Evolutionary conservation across 2,888 invertebrate species (phyloP), one percentile per base, ranked within the genome.

Genomic region (Agrilus cyanescens): DNA sequence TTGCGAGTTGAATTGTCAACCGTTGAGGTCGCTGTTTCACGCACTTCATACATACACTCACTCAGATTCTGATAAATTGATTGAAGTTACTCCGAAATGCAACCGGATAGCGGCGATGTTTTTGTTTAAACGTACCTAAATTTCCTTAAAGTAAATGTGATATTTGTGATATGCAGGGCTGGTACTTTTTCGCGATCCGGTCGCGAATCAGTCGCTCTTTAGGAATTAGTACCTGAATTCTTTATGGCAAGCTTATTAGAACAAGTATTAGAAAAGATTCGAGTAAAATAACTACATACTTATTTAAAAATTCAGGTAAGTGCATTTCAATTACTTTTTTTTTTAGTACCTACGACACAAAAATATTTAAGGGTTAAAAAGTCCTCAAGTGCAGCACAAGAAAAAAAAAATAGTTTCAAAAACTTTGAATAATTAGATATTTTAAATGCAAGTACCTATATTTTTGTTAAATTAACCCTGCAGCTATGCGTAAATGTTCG

Each of bases 151-250:
- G 41, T 49, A 49, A 51, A 50, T 51, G 51, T 51, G 51, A 51
- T 51, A 51, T 45, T 46, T 51, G 51, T 51, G 51, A 51, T 51
- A 52, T 49, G 50, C 50, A 49, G 46, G 52, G 49, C 50, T 52
- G 52, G 50, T 47, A 47, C 43, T 48, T 49, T 46, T 47, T 52
- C 52, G 50, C 52, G 51, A 51, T 45, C 46, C 42, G 48, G 48
- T 51, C 51, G 51, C 51, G 51, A 51, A 46, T 44, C 46, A 47
- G 42, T 47, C 49, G 46, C 49, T 50, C 51, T 48, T 49, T 47
- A 46, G 45, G 45, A 46, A 48, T 49, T 45, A 48, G 51, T 51
- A 51, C 51, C 51, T 51, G 51, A 51, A 48, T 45, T 49, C 49
- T 49, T 43, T 45, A 49, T 51, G 51, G 48, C 48, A 48, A 43